phyloP scores from a whole-genome alignment of 2,113 vertebrate genomes.

The Lophura nycthemera region DNA sequence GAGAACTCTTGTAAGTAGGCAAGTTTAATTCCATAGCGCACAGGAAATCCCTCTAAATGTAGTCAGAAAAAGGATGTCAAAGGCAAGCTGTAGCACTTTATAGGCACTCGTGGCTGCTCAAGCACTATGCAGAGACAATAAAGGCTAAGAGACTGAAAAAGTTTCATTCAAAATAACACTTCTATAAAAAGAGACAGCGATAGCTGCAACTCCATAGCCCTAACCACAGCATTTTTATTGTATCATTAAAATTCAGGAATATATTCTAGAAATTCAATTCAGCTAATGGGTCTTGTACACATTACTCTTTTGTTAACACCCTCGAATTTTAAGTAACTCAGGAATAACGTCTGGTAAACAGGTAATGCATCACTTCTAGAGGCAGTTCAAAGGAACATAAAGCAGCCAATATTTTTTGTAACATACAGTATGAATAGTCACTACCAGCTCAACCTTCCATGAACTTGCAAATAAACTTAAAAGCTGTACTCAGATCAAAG shows the following conservation, averaged over 20 bases:
- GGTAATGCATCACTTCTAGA: background rate
- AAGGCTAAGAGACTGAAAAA: background rate
- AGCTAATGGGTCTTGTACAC: background rate
- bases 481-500: background rate
- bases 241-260: background rate
- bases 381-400: background rate
- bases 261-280: background rate
- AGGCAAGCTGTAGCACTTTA: background rate
- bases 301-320: background rate
- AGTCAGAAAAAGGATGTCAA: background rate
- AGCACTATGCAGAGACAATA: background rate
- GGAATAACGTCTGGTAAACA: background rate
- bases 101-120: background rate
- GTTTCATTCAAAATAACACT: background rate
- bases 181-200: background rate
- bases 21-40: background rate
- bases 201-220: background rate
- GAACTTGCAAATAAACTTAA: background rate
- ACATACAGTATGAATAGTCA: background rate
- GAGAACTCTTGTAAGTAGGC: background rate
- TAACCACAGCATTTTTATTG: background rate
- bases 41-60: background rate
- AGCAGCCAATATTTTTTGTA: background rate
- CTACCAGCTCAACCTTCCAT: background rate
- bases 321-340: background rate